These are phyloP conservation scores for Troides aeacus DNA, from an alignment of 2,888 invertebrate species.

Conservation along the genomic window DNA sequence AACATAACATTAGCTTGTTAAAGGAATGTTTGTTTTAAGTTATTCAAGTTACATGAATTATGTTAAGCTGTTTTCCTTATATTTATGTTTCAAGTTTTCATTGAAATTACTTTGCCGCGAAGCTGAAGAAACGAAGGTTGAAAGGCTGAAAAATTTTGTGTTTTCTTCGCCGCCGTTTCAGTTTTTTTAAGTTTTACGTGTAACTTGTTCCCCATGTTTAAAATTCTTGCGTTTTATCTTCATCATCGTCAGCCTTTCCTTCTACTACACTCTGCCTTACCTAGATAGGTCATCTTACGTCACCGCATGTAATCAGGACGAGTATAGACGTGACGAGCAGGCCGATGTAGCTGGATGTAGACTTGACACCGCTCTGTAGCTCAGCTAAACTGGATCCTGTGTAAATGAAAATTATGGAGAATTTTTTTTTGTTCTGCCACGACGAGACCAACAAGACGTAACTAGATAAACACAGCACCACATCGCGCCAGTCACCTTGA, in stretches of 20 bases:
- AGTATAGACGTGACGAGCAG: conserved; percentile 56
- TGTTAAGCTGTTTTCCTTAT: too few species aligned
- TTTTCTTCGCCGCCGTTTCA: background rate
- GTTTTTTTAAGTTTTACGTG: conserved; percentile 32
- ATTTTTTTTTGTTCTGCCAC: too few species aligned
- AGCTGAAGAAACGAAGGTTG: background rate
- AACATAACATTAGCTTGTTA: too few species aligned
- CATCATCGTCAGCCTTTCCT: conserved; percentile 35
- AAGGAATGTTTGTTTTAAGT: too few species aligned
- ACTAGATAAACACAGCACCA: too few species aligned
- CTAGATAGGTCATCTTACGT: conserved; percentile 64
- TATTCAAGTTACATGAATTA: too few species aligned
- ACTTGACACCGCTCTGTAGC: conserved; percentile 71
- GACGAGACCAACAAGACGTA: too few species aligned
- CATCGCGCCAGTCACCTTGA: too few species aligned
- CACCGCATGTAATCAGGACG: conserved; percentile 50
- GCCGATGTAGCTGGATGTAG: conserved; percentile 61
- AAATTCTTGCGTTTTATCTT: conserved; percentile 40
- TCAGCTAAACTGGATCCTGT: conserved; percentile 73
- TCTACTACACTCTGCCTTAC: conserved; percentile 27
- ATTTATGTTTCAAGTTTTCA: background rate
- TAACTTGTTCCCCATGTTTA: conserved; percentile 42
- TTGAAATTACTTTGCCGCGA: background rate
- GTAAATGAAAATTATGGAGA: conserved; percentile 13
- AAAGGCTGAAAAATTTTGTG: background rate